These are phyloP conservation scores for Alectoris magna DNA, from an alignment of 2,797 vertebrate genomes.

Conservation along the genomic window DNA sequence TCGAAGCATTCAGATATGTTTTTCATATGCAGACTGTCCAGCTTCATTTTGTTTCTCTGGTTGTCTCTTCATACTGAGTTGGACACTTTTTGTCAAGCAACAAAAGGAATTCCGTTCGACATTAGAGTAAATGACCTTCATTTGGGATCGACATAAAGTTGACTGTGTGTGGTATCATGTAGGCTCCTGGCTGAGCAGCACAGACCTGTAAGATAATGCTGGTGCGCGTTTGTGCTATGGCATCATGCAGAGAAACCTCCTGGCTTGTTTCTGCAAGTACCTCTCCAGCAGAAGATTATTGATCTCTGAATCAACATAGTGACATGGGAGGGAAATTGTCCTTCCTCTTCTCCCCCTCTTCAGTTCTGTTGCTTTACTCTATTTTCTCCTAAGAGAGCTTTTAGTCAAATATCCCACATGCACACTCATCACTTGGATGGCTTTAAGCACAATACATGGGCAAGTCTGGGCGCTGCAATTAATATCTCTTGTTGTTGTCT, in stretches of 20 bases:
- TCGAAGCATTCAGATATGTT: background rate
- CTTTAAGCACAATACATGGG: conserved; percentile 33
- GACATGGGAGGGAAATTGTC: background rate
- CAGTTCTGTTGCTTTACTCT: conserved; percentile 7
- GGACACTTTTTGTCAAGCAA: background rate
- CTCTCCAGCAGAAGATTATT: background rate
- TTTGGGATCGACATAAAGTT: rapidly evolving
- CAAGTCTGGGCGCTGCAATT: conserved; percentile 63
- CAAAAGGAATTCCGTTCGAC: background rate
- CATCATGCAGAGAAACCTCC: background rate
- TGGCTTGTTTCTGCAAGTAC: background rate
- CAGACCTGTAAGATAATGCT: background rate
- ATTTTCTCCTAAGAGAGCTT: conserved; percentile 3
- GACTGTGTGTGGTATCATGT: background rate
- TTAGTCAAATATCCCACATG: conserved; percentile 41
- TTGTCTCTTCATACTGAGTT: background rate
- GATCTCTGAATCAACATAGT: background rate
- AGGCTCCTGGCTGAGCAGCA: background rate
- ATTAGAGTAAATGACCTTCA: background rate
- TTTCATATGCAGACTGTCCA: background rate
- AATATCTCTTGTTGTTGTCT: conserved; percentile 30
- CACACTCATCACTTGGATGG: conserved; percentile 33
- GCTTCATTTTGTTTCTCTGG: background rate
- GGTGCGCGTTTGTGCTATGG: background rate
- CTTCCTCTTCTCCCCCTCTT: background rate